These are phyloP conservation scores for Tachypleus tridentatus DNA, from an alignment of 1,140 invertebrate genomes.

Conservation along the genomic window DNA sequence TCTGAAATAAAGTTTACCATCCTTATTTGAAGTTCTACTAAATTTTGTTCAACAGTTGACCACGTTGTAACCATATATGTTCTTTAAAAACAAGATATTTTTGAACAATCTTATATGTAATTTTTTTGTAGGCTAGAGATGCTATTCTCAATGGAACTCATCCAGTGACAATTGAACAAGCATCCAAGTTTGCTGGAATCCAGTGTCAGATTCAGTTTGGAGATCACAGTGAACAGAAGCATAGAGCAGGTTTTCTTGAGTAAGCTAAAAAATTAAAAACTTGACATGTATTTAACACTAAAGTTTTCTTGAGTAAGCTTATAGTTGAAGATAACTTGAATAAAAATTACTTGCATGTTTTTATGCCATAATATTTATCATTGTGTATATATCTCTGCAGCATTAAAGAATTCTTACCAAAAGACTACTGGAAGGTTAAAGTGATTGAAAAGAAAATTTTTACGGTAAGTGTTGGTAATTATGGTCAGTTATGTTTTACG, in stretches of 20 bases:
- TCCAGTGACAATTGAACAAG: constrained; percentile 93
- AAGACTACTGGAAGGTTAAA: constrained; percentile 89
- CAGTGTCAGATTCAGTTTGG: constrained; percentile 99
- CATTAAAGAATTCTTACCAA: constrained; percentile 90
- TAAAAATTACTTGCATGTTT: too few relatives aligned
- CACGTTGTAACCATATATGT: too few relatives aligned
- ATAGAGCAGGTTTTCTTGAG: constrained; percentile 92
- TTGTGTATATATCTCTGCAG: constrained; percentile 37
- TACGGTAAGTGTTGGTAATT: constrained; percentile 32
- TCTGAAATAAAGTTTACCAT: too few relatives aligned
- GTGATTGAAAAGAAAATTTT: constrained; percentile 95
- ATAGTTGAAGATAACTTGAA: too few relatives aligned
- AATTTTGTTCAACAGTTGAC: too few relatives aligned
- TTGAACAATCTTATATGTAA: not conserved
- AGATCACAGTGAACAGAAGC: constrained; percentile 83
- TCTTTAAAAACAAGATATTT: too few relatives aligned
- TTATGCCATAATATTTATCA: too few relatives aligned
- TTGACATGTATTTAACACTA: too few relatives aligned
- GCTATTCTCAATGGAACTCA: constrained; percentile 97
- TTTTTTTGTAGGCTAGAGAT: constrained; percentile 54
- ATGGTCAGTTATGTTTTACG: too few relatives aligned
- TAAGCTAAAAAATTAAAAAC: constrained; percentile 43
- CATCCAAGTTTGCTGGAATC: constrained; percentile 91
- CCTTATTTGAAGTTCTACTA: too few relatives aligned
- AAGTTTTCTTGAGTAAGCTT: too few relatives aligned